A percentile compares a stretch with the other conserved stretches of the same genome.
phyloP scores from a whole-genome alignment of 2,888 invertebrate genomes.

The Ptilodon capucinus region DNA sequence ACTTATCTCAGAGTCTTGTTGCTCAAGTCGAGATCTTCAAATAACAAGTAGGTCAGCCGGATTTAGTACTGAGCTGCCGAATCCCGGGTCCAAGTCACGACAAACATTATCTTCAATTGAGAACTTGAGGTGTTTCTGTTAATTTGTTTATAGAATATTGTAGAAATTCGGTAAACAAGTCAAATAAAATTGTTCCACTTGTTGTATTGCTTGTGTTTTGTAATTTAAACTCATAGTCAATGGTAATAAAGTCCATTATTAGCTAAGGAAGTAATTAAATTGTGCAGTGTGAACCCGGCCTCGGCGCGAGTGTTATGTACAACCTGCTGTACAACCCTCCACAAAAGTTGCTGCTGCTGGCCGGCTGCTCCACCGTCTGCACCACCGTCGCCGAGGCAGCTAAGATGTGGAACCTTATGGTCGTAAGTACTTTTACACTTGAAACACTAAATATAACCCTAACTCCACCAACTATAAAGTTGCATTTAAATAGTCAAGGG shows the following conservation, averaged over 20 bases:
- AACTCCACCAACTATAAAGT: too few species aligned
- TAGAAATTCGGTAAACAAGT: too few species aligned
- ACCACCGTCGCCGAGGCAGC: slow-evolving; percentile 99
- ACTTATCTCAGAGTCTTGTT: background rate
- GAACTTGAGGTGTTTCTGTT: too few species aligned
- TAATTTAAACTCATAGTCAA: background rate
- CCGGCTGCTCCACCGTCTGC: slow-evolving; percentile 99
- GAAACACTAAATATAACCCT: background rate
- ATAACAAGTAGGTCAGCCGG: background rate
- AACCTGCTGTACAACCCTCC: slow-evolving; percentile 98
- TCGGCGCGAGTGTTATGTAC: slow-evolving; percentile 99
- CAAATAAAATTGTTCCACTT: too few species aligned
- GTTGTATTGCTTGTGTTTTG: too few species aligned
- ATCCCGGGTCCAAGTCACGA: background rate
- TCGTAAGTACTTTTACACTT: slow-evolving; percentile 86
- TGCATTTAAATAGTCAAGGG: too few species aligned
- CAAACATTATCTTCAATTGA: slow-evolving; percentile 4
- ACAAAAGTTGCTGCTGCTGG: slow-evolving; percentile 95
- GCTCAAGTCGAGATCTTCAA: background rate
- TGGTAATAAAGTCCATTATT: background rate
- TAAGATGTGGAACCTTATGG: slow-evolving; percentile 99
- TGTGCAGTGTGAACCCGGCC: slow-evolving; percentile 97
- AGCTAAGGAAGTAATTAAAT: too few species aligned
- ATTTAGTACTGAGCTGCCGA: background rate
- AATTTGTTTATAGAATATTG: too few species aligned